A percentile compares a stretch with the other conserved stretches of the same genome.
Conservation (phyloP, 2,888 invertebrate species). For the Lasioglossum malachurum region DNA sequence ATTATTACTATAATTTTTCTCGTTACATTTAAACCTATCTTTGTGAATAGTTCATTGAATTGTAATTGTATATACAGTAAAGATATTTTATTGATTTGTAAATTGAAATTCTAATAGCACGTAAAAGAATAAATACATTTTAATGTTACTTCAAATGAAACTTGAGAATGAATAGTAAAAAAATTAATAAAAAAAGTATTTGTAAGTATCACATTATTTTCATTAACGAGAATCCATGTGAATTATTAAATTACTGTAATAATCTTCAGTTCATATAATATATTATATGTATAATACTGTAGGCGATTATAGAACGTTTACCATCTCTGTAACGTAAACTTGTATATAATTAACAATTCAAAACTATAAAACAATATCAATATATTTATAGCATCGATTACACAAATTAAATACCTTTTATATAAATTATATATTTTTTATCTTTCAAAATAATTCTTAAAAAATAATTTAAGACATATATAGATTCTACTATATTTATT, state of each 20-base stretch:
- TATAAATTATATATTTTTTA: constrained; percentile 18
- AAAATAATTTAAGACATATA: background rate
- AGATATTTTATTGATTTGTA: constrained; percentile 56
- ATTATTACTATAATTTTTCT: constrained; percentile 61
- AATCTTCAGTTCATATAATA: constrained; percentile 42
- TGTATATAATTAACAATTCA: constrained; percentile 50
- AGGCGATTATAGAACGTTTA: constrained; percentile 38
- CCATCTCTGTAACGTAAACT: constrained; percentile 38
- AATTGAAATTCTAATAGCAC: constrained; percentile 52
- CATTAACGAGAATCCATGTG: constrained; percentile 53
- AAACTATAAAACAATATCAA: constrained; percentile 26
- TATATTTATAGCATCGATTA: constrained; percentile 41
- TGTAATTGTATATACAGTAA: constrained; percentile 51
- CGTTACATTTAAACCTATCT: constrained; percentile 63
- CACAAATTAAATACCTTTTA: constrained; percentile 17
- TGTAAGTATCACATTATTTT: constrained; percentile 52
- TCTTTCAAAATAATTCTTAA: constrained; percentile 14
- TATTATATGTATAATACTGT: constrained; percentile 44
- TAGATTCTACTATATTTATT: constrained; percentile 12
- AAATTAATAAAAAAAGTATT: constrained; percentile 48
- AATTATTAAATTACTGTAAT: constrained; percentile 49
- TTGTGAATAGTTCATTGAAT: constrained; percentile 52
- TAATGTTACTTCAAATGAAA: constrained; percentile 47
- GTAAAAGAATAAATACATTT: constrained; percentile 47
- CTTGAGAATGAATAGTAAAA: constrained; percentile 31